Evolutionary conservation across 1,140 invertebrate species (phyloP).

Genomic region (Pseudoatta argentina): DNA sequence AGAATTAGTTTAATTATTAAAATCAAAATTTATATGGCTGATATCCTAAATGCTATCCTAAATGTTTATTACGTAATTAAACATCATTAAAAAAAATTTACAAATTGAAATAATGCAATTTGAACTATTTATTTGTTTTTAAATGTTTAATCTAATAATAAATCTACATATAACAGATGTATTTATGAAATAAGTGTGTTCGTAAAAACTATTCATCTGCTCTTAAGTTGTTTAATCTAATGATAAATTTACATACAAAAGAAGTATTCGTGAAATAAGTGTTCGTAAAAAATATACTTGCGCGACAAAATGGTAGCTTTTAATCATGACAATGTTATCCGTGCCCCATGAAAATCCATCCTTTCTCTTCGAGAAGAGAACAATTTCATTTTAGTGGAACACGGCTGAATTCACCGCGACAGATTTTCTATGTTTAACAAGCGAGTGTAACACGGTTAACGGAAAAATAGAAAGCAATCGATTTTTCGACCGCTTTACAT

Average conservation of each 20-base stretch:
- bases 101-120: background rate
- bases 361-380: background rate
- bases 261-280: background rate
- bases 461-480: conserved; percentile 66
- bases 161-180: background rate
- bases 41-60: background rate
- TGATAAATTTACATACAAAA: background rate
- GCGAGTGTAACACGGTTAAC: conserved; percentile 58
- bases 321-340: background rate
- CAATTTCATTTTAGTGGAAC: background rate
- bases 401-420: background rate
- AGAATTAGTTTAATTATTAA: background rate
- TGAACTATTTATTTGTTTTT: background rate
- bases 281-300: background rate
- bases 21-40: background rate
- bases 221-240: background rate
- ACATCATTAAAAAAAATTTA: background rate
- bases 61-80: background rate
- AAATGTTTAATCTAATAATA: background rate
- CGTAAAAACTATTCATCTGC: background rate
- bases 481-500: conserved; percentile 52
- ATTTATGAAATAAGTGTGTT: background rate
- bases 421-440: conserved; percentile 44
- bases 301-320: background rate
- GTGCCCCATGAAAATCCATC: background rate